These are phyloP conservation scores for Catamblyrhynchus diadema DNA, from an alignment of 2,797 vertebrate genomes.

Conservation along the genomic window DNA sequence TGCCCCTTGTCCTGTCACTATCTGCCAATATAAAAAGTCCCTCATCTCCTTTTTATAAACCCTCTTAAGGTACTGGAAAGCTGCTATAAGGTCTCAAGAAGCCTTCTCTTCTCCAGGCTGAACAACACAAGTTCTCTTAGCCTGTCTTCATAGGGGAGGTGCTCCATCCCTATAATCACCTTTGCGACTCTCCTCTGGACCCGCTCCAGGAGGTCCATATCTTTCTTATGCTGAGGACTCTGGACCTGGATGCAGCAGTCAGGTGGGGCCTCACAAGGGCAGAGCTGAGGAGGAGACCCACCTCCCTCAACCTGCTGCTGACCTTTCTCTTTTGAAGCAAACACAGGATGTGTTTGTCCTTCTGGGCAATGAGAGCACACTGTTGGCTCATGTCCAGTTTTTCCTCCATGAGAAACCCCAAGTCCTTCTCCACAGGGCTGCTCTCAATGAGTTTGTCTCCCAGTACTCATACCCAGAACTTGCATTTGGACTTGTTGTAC, in stretches of 20 bases:
- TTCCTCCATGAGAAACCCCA: background rate
- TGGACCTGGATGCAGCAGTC: background rate
- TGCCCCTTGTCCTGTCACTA: background rate
- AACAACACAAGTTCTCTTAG: background rate
- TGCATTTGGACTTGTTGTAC: background rate
- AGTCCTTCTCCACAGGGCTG: background rate
- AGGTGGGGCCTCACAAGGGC: accelerated
- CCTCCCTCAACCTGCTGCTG: background rate
- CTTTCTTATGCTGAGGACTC: background rate
- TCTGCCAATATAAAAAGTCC: background rate
- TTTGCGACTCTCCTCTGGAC: background rate
- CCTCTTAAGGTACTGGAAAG: background rate
- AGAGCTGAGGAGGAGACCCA: background rate
- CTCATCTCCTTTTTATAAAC: background rate
- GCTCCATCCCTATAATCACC: background rate
- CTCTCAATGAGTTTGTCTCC: background rate
- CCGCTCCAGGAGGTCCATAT: background rate
- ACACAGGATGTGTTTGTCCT: background rate
- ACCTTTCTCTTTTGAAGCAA: background rate
- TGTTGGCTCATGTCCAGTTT: background rate
- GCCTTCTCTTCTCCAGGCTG: background rate
- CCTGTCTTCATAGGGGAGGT: background rate
- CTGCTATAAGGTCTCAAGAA: background rate
- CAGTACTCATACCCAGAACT: background rate
- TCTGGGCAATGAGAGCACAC: too few relatives aligned